Evolutionary conservation across 2,888 invertebrate species (phyloP).

Genomic region (Ennomos fuscantarius): DNA sequence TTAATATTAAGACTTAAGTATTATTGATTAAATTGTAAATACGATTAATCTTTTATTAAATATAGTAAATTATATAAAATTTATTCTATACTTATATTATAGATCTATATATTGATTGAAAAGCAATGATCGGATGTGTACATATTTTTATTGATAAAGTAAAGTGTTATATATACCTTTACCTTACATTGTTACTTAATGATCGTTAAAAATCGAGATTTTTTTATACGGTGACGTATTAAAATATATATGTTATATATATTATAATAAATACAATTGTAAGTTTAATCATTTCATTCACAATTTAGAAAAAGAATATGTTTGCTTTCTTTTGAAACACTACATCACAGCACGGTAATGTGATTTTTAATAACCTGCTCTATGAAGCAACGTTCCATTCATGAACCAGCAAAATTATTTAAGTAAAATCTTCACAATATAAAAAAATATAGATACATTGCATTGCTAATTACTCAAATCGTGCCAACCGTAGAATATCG

Average conservation of each 20-base stretch:
- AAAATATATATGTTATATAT: no score
- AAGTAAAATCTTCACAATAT: conserved; percentile 8
- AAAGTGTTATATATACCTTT: conserved; percentile 44
- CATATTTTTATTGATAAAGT: conserved; percentile 67
- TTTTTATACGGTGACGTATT: conserved; percentile 65
- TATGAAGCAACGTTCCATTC: conserved; percentile 4
- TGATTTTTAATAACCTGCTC: conserved; percentile 4
- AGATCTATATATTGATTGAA: conserved; percentile 57
- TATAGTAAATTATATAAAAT: conserved; percentile 56
- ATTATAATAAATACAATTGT: no score
- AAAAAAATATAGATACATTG: conserved; percentile 18
- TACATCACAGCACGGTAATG: conserved; percentile 50
- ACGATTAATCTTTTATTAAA: conserved; percentile 50
- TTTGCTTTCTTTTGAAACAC: conserved; percentile 38
- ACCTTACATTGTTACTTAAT: conserved; percentile 75
- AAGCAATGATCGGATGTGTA: conserved; percentile 79
- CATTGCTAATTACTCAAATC: conserved; percentile 31
- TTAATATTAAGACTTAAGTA: conserved; percentile 71
- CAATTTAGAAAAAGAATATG: conserved; percentile 37
- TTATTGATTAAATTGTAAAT: conserved; percentile 74
- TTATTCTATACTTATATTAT: conserved; percentile 47
- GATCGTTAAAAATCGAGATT: conserved; percentile 66
- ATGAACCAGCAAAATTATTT: conserved; percentile 3
- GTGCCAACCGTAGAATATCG: conserved; percentile 51
- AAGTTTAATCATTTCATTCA: conserved; percentile 43